Conservation (phyloP, 2,888 invertebrate genomes). For the Thera britannica region DNA sequence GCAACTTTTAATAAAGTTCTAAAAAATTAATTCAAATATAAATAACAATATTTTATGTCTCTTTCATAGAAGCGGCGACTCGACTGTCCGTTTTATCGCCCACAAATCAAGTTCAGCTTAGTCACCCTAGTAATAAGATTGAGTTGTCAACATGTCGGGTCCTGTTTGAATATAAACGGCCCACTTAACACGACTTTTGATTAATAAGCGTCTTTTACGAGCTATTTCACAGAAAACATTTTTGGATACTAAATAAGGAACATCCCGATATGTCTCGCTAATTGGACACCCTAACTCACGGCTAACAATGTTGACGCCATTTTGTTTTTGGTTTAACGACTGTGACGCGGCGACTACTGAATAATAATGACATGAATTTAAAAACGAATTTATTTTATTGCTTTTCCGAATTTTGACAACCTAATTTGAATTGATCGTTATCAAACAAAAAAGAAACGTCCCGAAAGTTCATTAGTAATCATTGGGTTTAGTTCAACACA, state of each 20-base stretch:
- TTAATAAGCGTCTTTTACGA: slow-evolving; percentile 71
- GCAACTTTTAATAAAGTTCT: slow-evolving; percentile 21
- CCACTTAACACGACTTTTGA: slow-evolving; percentile 67
- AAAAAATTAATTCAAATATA: slow-evolving; percentile 35
- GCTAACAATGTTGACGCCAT: slow-evolving; percentile 40
- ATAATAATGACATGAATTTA: slow-evolving; percentile 23
- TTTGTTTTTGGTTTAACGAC: slow-evolving; percentile 33
- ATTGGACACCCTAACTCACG: slow-evolving; percentile 55
- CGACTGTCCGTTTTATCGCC: slow-evolving; percentile 38
- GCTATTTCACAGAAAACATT: slow-evolving; percentile 62
- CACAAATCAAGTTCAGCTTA: slow-evolving; percentile 53
- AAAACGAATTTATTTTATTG: slow-evolving; percentile 30
- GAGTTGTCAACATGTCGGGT: slow-evolving; percentile 69
- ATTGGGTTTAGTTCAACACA: slow-evolving; percentile 7
- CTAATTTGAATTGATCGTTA: slow-evolving; percentile 16
- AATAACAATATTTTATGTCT: slow-evolving; percentile 33
- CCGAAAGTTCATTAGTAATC: slow-evolving; percentile 16
- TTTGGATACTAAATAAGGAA: slow-evolving; percentile 53
- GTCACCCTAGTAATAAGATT: slow-evolving; percentile 62
- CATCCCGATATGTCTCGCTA: slow-evolving; percentile 54
- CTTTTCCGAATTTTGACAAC: slow-evolving; percentile 21
- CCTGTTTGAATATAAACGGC: slow-evolving; percentile 73
- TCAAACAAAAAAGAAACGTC: not conserved
- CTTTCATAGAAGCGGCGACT: slow-evolving; percentile 33
- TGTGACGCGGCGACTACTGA: slow-evolving; percentile 29